A percentile compares a stretch with the other conserved stretches of the same genome.
Evolutionary conservation across 2,888 invertebrate genomes (phyloP).

Genomic region (Norana najaformis): DNA sequence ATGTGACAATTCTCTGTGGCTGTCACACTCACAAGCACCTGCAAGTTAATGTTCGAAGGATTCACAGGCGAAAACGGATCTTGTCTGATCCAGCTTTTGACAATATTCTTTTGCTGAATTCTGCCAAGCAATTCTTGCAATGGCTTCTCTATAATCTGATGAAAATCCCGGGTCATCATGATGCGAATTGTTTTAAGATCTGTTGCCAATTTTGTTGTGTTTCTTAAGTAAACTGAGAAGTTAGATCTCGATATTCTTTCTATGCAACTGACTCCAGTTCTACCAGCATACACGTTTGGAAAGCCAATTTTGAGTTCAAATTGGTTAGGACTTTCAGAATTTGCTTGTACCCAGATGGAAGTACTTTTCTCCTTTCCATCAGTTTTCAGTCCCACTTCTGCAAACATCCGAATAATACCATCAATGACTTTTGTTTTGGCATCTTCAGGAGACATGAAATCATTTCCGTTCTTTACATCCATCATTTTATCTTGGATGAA

Average conservation of each 20-base stretch:
- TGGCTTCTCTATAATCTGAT: neutral
- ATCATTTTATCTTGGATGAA: neutral
- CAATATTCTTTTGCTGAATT: neutral
- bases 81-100: neutral
- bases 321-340: neutral
- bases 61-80: neutral
- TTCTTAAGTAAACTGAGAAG: neutral
- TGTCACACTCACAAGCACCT: neutral
- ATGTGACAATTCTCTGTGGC: neutral
- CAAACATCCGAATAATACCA: neutral
- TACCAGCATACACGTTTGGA: neutral
- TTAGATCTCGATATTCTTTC: neutral
- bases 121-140: neutral
- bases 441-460: neutral
- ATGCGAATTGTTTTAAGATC: neutral
- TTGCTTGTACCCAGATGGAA: neutral
- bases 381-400: neutral
- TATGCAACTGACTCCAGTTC: neutral
- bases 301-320: neutral
- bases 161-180: neutral
- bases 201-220: neutral
- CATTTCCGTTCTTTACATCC: neutral
- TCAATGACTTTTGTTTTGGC: neutral
- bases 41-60: neutral
- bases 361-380: neutral